Percentiles rank a stretch among this genome's conserved stretches.
phyloP scores from a whole-genome alignment of 2,797 vertebrate species.

The Artibeus jamaicensis region DNA sequence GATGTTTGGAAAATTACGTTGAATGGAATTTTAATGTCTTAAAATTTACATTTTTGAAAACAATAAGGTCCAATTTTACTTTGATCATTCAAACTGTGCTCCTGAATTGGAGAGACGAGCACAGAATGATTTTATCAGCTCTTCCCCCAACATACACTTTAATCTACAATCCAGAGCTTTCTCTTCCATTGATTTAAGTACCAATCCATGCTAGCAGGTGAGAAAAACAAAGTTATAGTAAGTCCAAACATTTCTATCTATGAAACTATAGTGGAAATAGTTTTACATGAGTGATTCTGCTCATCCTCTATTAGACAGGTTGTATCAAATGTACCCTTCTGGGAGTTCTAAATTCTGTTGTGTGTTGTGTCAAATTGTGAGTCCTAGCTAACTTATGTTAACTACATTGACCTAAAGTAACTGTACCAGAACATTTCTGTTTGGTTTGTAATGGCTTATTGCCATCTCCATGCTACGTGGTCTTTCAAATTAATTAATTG shows the following conservation, averaged over 20 bases:
- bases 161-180: neutral
- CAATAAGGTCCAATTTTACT: neutral
- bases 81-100: slow-evolving; percentile 1
- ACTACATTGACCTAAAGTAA: neutral
- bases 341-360: neutral
- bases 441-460: neutral
- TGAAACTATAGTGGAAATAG: neutral
- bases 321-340: neutral
- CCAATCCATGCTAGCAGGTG: neutral
- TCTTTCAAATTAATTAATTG: neutral
- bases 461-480: neutral
- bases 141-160: neutral
- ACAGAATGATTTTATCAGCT: neutral
- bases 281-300: neutral
- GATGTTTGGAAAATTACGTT: neutral
- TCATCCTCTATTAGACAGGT: neutral
- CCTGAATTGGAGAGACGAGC: neutral
- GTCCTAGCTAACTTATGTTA: neutral
- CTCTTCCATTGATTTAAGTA: neutral
- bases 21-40: neutral
- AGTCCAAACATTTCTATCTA: neutral
- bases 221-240: neutral
- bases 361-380: neutral
- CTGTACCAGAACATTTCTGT: neutral
- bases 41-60: neutral